Base-by-base conservation (phyloP, 1,140 invertebrate species). In the Calosoma granatense region DNA sequence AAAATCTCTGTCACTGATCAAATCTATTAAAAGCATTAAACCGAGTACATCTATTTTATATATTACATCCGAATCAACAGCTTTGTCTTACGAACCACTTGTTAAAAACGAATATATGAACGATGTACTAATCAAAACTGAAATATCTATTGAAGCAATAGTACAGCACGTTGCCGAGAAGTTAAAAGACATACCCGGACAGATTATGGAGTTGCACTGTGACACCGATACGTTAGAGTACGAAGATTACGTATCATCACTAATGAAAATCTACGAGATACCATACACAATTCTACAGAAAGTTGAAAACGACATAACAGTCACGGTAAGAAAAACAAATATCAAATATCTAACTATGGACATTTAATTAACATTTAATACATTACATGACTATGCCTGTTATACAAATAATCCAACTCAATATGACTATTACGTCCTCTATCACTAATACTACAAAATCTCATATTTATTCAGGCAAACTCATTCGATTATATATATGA, bases 181-280 rank as follows among this genome's bases (percentile, higher is more conserved):
- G 22, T 43, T 69, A 20, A 60, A 56, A 21, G 58, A 47, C 4
- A 58, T 64, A 17, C 65, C 68, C 4, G 65, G 58, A 2, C 60
- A 59, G 23, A 62, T 68, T 51, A 58, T 68, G n/a, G 60, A 65
- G 22, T 60, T 66, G 59, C 63, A 64, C 59, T 65, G 65, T 43
- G 62, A 64, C 55, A 19, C 54, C 9, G 52, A 53, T 12, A 15
- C 59, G 12, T 55, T 61, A 9, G 26, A 58, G 43, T 61, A 66
- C 14, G 63, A 68, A 54, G 64, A 70, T 60, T 70, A 68, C 55
- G n/a, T n/a, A n/a, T n/a, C n/a, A 47, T 68, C 12, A 70, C 68
- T 22, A 65, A 67, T 1, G 36, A 59, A 0, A n/a, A 56, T 61
- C 20, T 68, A 68, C 61, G 59, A 67, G 61, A 60, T 69, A 26